Percentiles rank a stretch among this genome's conserved stretches.
Evolutionary conservation across 2,797 vertebrate species (phyloP).

Genomic region (Otolemur crassicaudatus): DNA sequence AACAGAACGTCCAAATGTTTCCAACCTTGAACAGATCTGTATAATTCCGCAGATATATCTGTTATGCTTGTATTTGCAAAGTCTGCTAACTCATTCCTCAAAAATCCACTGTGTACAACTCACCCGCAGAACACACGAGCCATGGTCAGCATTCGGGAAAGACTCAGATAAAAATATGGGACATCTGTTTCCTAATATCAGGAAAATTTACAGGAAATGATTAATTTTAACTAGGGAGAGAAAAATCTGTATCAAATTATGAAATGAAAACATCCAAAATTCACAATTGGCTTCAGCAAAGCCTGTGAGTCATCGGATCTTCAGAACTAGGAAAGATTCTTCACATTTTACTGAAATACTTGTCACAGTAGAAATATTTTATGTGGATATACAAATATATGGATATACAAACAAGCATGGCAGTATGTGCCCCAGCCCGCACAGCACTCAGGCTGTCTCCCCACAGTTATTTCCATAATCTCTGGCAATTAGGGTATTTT

Average conservation of each 20-base stretch:
- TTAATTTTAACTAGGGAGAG: constrained; percentile 61
- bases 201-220: constrained; percentile 74
- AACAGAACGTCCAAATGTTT: constrained; percentile 11
- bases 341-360: background rate
- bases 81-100: constrained; percentile 17
- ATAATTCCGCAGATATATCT: constrained; percentile 31
- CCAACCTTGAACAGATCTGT: background rate
- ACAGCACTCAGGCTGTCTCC: background rate
- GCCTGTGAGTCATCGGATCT: background rate
- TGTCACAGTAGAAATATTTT: background rate
- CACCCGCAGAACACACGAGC: background rate
- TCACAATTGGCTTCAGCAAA: background rate
- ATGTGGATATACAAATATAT: background rate
- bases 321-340: background rate
- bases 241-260: constrained; percentile 64
- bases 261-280: constrained; percentile 39
- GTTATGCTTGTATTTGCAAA: constrained; percentile 46
- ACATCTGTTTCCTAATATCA: constrained; percentile 75
- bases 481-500: background rate
- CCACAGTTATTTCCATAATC: background rate
- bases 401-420: background rate
- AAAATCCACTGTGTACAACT: background rate
- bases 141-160: constrained; percentile 58
- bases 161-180: constrained; percentile 60
- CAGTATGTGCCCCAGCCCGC: background rate